These are phyloP conservation scores for Urocolius indicus DNA, from an alignment of 2,113 vertebrate genomes.

Conservation along the genomic window DNA sequence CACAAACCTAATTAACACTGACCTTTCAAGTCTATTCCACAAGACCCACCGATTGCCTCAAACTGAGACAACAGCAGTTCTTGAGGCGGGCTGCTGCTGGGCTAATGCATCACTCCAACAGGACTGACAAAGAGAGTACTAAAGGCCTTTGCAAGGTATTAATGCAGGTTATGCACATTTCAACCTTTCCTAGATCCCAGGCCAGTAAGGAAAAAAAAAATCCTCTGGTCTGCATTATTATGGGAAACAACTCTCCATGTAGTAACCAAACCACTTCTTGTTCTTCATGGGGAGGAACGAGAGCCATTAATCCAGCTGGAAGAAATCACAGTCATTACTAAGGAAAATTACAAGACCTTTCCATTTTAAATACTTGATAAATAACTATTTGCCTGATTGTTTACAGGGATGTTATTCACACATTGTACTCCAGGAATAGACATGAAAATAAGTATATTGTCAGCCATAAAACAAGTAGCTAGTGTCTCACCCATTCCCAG, in stretches of 20 bases:
- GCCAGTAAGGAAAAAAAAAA: neutral
- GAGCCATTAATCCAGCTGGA: conserved; percentile 45
- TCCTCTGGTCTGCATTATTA: neutral
- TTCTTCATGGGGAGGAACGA: neutral
- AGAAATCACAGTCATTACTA: conserved; percentile 68
- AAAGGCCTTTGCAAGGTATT: neutral
- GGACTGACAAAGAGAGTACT: neutral
- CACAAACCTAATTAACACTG: neutral
- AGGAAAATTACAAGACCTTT: conserved; percentile 66
- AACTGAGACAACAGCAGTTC: conserved; percentile 39
- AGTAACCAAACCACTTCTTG: conserved; percentile 25
- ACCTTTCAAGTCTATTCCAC: neutral
- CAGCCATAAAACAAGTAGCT: conserved; percentile 52
- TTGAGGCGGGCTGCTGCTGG: neutral
- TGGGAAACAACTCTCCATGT: neutral
- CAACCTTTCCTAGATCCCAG: neutral
- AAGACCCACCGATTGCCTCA: conserved; percentile 10
- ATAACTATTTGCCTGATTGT: conserved; percentile 44
- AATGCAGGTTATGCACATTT: neutral
- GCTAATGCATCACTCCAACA: neutral
- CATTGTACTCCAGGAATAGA: conserved; percentile 43
- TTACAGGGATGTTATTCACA: conserved; percentile 47
- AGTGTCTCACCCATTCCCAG: neutral
- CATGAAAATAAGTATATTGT: conserved; percentile 52
- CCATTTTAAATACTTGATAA: conserved; percentile 62